Base-by-base conservation (phyloP, 2,797 vertebrate genomes). In the Phataginus tetradactyla region DNA sequence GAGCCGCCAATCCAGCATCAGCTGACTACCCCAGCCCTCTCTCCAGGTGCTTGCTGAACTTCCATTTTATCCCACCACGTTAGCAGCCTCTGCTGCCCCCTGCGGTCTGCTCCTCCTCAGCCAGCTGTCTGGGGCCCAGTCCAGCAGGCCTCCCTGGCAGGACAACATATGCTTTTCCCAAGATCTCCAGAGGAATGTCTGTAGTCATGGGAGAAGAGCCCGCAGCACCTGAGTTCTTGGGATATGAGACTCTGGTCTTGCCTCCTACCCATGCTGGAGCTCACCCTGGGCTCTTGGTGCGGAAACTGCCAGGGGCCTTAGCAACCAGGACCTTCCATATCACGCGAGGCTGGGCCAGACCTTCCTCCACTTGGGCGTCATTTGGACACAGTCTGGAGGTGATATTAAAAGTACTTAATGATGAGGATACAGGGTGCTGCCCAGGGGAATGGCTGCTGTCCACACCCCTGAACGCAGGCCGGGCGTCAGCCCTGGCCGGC, bases 1-100 rank as follows among this genome's bases (percentile, higher is more conserved):
- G 81, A 45, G 20, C 55, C 5, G 79, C 21, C 17, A 23, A 51
- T 6, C 12, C 12, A 55, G 21, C 14, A 5, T n/a, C 61, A 5
- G 57, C 42, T 5, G 39, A 39, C 49, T 39, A 32, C 34, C 68
- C 51, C 20, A 2, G 53, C 8, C 68, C 27, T 7, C 63, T 57
- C 10, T 37, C 12, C 5, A 12, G 32, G 25, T 3, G n/a, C 11
- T 7, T 1, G 8, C 37, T 23, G 25, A n/a, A 2, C 32, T 8
- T 4, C 4, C 1, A 8, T 7, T 25, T 39, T 2, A 5, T 5
- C 3, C 3, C 21, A 39, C 34, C 57, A 34, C 32, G 42, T 21
- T 11, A 3, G 39, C 34, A 4, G 39, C 64, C 23, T 17, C 14
- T 8, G 61, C 84, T 29, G 27, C 34, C 13, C 10, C 27, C 34